Percentiles rank a stretch among this genome's conserved stretches.
Evolutionary conservation across 2,797 vertebrate species (phyloP).

Genomic region (Tympanoctomys barrerae): DNA sequence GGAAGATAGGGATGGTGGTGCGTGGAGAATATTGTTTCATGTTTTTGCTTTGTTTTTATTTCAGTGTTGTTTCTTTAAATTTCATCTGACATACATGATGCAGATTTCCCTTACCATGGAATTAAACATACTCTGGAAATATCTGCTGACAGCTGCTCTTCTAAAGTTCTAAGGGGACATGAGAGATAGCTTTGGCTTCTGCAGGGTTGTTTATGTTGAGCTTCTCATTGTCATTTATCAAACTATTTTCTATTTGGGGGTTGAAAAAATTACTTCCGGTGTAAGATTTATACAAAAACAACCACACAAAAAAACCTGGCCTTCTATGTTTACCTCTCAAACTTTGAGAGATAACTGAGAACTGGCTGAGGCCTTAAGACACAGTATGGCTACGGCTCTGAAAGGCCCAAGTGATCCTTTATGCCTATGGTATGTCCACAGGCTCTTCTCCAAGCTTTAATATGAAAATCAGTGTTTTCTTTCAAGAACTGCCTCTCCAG

Average conservation of each 20-base stretch:
- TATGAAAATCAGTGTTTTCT: not conserved
- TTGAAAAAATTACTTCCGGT: too few species aligned
- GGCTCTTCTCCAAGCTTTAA: not conserved
- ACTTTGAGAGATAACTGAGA: not conserved
- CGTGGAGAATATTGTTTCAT: not conserved
- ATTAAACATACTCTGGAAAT: not conserved
- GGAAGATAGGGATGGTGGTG: not conserved
- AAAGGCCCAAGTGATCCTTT: not conserved
- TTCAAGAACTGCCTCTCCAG: not conserved
- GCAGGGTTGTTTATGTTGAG: not conserved
- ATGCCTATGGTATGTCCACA: accelerated
- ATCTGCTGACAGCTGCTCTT: not conserved
- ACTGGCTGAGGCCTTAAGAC: not conserved
- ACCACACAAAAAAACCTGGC: too few species aligned
- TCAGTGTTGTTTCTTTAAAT: not conserved
- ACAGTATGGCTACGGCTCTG: not conserved
- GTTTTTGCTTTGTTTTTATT: not conserved
- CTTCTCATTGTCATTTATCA: not conserved
- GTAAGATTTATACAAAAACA: not conserved
- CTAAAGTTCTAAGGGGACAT: not conserved
- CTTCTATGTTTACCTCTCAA: not conserved
- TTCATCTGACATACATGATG: not conserved
- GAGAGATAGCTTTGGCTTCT: not conserved
- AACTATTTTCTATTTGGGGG: not conserved
- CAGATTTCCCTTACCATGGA: not conserved